These are phyloP conservation scores for Drosophila arawakana DNA, from an alignment of 1,140 invertebrate genomes.

Conservation along the genomic window DNA sequence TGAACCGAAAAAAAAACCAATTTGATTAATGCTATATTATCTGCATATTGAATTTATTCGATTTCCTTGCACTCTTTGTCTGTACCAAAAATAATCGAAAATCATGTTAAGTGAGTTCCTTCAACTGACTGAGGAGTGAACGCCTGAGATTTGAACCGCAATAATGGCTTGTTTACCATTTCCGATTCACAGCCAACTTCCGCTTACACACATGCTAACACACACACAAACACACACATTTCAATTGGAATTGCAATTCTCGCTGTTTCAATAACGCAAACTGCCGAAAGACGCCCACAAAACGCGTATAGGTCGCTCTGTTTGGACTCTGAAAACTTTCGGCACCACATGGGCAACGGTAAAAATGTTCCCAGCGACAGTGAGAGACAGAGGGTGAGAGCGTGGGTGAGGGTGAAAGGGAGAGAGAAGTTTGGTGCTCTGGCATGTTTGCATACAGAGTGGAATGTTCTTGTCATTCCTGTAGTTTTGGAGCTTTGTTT, in stretches of 20 bases:
- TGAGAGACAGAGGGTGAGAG: neutral
- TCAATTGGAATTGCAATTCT: slow-evolving; percentile 49
- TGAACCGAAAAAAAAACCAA: neutral
- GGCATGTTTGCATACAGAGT: slow-evolving; percentile 47
- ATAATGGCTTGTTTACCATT: slow-evolving; percentile 47
- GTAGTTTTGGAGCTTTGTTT: slow-evolving; percentile 37
- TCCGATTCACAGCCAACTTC: slow-evolving; percentile 44
- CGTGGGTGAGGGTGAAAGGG: neutral
- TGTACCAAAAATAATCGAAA: neutral
- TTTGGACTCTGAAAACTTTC: slow-evolving; percentile 26
- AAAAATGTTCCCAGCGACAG: slow-evolving; percentile 1
- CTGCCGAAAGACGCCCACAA: slow-evolving; percentile 41
- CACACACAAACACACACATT: slow-evolving; percentile 1
- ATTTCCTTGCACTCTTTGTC: neutral
- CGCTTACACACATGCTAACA: slow-evolving; percentile 32
- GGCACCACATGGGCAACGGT: slow-evolving; percentile 5
- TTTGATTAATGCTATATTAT: neutral
- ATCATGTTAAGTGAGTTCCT: slow-evolving; percentile 3
- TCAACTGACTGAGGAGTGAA: neutral
- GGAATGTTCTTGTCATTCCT: slow-evolving; percentile 52
- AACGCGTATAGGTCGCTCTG: slow-evolving; percentile 33
- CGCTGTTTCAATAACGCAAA: slow-evolving; percentile 45
- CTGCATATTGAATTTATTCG: neutral
- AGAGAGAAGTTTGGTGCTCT: slow-evolving; percentile 9
- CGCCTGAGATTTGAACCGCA: slow-evolving; percentile 26